Conservation (phyloP, 2,113 vertebrate genomes). For the Craseonycteris thonglongyai region DNA sequence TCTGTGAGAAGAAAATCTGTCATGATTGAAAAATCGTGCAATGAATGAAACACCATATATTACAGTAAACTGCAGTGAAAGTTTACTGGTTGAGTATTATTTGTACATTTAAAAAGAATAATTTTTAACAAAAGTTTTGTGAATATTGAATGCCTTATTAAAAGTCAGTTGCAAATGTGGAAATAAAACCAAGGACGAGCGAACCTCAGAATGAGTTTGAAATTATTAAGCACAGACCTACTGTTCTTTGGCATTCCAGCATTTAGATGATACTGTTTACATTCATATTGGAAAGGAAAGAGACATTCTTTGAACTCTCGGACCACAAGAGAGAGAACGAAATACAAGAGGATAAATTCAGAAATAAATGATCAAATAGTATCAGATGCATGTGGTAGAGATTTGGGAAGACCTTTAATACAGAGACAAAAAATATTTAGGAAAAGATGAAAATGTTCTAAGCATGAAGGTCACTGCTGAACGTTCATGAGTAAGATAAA, state of each 20-base stretch:
- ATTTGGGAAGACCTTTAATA: background rate
- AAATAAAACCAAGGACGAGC: background rate
- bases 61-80: background rate
- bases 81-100: background rate
- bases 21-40: background rate
- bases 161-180: background rate
- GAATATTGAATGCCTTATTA: background rate
- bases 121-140: background rate
- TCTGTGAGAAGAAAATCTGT: background rate
- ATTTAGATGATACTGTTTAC: background rate
- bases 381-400: background rate
- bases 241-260: background rate
- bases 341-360: background rate
- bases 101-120: background rate
- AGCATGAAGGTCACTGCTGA: conserved; percentile 20
- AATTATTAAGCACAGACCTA: background rate
- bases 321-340: background rate
- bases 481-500: background rate
- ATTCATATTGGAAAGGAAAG: background rate
- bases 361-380: background rate
- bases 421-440: background rate
- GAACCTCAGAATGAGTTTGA: background rate
- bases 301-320: background rate
- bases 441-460: background rate
- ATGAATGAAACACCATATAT: background rate